Evolutionary conservation across 2,888 invertebrate genomes (phyloP).

Genomic region (Monopis laevigella): DNA sequence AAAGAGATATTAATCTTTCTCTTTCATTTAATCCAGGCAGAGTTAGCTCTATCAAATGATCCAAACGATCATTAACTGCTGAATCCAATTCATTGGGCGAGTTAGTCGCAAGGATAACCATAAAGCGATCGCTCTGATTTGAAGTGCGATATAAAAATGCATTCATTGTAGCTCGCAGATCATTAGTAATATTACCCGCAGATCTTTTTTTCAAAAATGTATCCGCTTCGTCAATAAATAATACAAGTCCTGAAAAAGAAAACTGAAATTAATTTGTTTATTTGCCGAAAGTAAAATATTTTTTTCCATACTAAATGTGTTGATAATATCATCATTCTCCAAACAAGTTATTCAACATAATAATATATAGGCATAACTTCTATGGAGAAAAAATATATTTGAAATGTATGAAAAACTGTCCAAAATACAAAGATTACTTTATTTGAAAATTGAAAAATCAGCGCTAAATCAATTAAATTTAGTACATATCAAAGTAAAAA

Average conservation of each 20-base stretch:
- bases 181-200: constrained; percentile 93
- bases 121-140: constrained; percentile 95
- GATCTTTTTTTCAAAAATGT: constrained; percentile 94
- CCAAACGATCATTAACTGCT: constrained; percentile 95
- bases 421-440: too few species aligned
- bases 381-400: too few species aligned
- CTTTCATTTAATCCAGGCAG: constrained; percentile 91
- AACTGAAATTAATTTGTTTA: too few species aligned
- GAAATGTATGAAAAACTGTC: too few species aligned
- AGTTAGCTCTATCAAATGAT: constrained; percentile 97
- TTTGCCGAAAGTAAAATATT: too few species aligned
- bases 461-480: too few species aligned
- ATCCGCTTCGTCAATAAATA: constrained; percentile 99
- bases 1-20: constrained; percentile 90
- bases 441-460: too few species aligned
- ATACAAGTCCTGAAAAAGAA: constrained; percentile 81
- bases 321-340: too few species aligned
- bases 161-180: constrained; percentile 94
- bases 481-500: too few species aligned
- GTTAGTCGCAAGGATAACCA: constrained; percentile 98
- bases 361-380: too few species aligned
- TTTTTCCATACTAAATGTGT: too few species aligned
- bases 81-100: constrained; percentile 99
- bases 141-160: constrained; percentile 98
- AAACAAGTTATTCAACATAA: too few species aligned